Evolutionary conservation across 2,113 vertebrate genomes (phyloP).

Genomic region (Pycnonotus jocosus): DNA sequence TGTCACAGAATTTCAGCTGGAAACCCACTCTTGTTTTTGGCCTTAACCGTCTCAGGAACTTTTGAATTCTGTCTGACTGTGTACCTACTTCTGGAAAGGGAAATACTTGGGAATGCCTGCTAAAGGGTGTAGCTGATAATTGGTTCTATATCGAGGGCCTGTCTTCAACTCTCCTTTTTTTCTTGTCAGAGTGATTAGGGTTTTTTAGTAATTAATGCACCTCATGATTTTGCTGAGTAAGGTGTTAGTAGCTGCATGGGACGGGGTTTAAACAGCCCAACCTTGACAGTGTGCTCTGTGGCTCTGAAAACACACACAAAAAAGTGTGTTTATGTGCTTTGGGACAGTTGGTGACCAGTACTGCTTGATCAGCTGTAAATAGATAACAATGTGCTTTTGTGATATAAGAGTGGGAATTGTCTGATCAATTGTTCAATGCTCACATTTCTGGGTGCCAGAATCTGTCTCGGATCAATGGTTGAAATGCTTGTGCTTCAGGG

Average conservation of each 20-base stretch:
- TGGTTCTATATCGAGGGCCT: not conserved
- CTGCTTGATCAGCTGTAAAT: conserved; percentile 44
- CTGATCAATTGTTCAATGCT: conserved; percentile 2
- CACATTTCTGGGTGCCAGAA: conserved; percentile 1
- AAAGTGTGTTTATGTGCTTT: not conserved
- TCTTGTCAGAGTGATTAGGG: not conserved
- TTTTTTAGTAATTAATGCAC: not conserved
- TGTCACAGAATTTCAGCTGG: not conserved
- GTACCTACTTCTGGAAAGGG: not conserved
- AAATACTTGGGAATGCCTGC: not conserved
- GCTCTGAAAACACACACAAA: not conserved
- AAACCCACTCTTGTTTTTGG: not conserved
- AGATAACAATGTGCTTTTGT: conserved; percentile 62
- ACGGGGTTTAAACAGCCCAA: not conserved
- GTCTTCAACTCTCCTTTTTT: not conserved
- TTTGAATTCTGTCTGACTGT: not conserved
- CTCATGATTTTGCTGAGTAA: not conserved
- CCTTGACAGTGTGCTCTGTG: not conserved
- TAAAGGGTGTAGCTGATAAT: not conserved
- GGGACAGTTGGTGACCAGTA: conserved; percentile 52
- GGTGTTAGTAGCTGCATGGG: not conserved
- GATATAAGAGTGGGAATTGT: conserved; percentile 47
- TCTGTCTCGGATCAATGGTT: conserved; percentile 29
- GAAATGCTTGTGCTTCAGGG: not conserved
- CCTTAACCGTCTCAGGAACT: not conserved